Evolutionary conservation across 2,888 invertebrate species (phyloP).

Genomic region (Eupithecia pulchellata): DNA sequence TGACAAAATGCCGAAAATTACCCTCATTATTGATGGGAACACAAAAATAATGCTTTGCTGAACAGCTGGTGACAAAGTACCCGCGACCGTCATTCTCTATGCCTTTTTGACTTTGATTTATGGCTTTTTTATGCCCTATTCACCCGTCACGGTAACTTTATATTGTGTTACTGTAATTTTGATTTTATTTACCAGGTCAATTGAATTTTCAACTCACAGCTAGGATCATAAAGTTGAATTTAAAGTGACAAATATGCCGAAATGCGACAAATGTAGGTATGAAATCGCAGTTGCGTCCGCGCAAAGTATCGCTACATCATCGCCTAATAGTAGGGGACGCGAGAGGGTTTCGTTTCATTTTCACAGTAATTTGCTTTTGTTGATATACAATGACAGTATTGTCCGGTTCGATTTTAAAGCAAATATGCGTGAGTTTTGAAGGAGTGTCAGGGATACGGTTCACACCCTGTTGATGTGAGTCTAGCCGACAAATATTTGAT

Average conservation of each 20-base stretch:
- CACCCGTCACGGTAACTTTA: conserved; percentile 81
- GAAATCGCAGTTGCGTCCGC: conserved; percentile 73
- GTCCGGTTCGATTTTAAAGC: conserved; percentile 79
- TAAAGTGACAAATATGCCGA: conserved; percentile 39
- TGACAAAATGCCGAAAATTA: conserved; percentile 83
- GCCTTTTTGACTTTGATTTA: conserved; percentile 87
- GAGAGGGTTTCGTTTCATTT: conserved; percentile 81
- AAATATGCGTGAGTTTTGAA: conserved; percentile 73
- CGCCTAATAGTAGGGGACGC: conserved; percentile 83
- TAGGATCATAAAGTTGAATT: conserved; percentile 49
- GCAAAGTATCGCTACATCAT: conserved; percentile 83
- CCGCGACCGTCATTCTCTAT: conserved; percentile 82
- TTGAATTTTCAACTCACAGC: conserved; percentile 6
- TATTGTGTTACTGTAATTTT: conserved; percentile 65
- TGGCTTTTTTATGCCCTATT: conserved; percentile 84
- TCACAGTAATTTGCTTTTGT: conserved; percentile 84
- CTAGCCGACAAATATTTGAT: conserved; percentile 10
- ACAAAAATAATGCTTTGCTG: conserved; percentile 65
- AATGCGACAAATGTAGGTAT: conserved; percentile 58
- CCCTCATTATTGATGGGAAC: conserved; percentile 83
- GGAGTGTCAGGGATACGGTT: conserved; percentile 72
- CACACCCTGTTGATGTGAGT: conserved; percentile 67
- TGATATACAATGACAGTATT: conserved; percentile 75
- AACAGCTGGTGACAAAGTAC: conserved; percentile 81
- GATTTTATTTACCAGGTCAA: conserved; percentile 38